Conservation (phyloP, 2,113 vertebrate genomes). For the Echinops telfairi region DNA sequence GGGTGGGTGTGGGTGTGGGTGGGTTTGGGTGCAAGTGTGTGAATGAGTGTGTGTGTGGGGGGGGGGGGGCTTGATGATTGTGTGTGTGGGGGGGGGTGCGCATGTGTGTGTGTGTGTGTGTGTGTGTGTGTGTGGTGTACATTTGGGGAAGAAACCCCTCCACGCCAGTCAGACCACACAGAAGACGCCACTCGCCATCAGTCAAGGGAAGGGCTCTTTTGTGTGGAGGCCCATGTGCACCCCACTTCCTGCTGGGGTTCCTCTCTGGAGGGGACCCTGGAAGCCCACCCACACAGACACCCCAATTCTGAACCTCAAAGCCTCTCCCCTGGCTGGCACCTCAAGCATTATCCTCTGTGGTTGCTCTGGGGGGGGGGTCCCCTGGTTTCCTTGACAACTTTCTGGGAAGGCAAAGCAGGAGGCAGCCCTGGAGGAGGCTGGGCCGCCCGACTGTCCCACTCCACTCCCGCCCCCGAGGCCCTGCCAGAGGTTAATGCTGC, state of each 20-base stretch:
- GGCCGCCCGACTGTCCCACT: background rate
- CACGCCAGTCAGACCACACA: fast-evolving
- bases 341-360: background rate
- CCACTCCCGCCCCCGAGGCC: background rate
- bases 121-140: background rate
- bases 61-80: too few species aligned
- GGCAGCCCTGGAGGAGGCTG: background rate
- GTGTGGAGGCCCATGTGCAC: background rate
- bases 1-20: too few species aligned
- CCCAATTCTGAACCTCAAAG: background rate
- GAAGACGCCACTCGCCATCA: background rate
- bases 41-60: too few species aligned
- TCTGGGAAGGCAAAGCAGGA: background rate
- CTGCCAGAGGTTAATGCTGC: background rate
- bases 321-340: background rate
- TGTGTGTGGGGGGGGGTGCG: too few species aligned
- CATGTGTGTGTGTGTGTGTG: too few species aligned
- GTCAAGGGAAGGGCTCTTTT: background rate
- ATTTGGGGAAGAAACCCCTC: too few species aligned
- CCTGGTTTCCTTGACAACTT: background rate
- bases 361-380: background rate
- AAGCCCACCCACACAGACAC: background rate
- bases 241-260: background rate
- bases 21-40: too few species aligned
- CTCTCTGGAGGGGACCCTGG: background rate